Conservation (phyloP, 2,113 vertebrate species). For the Siniperca chuatsi region DNA sequence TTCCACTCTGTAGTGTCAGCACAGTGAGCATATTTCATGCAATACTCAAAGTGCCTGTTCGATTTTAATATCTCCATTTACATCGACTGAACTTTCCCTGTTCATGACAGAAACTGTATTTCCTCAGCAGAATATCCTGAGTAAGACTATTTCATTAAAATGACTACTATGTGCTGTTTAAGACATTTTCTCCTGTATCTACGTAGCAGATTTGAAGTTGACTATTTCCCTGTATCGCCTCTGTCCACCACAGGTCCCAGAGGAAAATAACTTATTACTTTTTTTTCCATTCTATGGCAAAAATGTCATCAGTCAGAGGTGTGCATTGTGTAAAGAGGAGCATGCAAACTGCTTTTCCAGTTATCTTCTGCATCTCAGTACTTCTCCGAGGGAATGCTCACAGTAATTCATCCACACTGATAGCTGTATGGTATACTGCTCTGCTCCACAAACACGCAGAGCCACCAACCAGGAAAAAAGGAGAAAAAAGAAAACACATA, state of each 20-base stretch:
- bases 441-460: slow-evolving; percentile 64
- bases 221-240: slow-evolving; percentile 4
- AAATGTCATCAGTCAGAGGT: slow-evolving; percentile 52
- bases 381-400: slow-evolving; percentile 43
- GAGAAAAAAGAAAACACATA: slow-evolving; percentile 17
- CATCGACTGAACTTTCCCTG: slow-evolving; percentile 20
- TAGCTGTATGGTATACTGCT: slow-evolving; percentile 82
- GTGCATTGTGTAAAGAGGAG: slow-evolving; percentile 34
- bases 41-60: not conserved
- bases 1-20: slow-evolving; percentile 14
- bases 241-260: slow-evolving; percentile 40
- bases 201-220: slow-evolving; percentile 61
- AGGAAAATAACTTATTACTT: slow-evolving; percentile 56
- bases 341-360: slow-evolving; percentile 75
- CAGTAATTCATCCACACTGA: slow-evolving; percentile 73
- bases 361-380: slow-evolving; percentile 55
- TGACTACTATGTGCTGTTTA: slow-evolving; percentile 44
- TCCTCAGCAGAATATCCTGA: slow-evolving; percentile 22
- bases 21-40: slow-evolving; percentile 13
- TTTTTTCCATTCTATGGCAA: slow-evolving; percentile 25
- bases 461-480: slow-evolving; percentile 44
- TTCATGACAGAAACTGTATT: slow-evolving; percentile 10
- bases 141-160: slow-evolving; percentile 17
- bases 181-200: slow-evolving; percentile 68
- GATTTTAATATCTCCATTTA: slow-evolving; percentile 35